These are phyloP conservation scores for Spinus olivaceus DNA, from an alignment of 2,797 vertebrate genomes.

Conservation along the genomic window DNA sequence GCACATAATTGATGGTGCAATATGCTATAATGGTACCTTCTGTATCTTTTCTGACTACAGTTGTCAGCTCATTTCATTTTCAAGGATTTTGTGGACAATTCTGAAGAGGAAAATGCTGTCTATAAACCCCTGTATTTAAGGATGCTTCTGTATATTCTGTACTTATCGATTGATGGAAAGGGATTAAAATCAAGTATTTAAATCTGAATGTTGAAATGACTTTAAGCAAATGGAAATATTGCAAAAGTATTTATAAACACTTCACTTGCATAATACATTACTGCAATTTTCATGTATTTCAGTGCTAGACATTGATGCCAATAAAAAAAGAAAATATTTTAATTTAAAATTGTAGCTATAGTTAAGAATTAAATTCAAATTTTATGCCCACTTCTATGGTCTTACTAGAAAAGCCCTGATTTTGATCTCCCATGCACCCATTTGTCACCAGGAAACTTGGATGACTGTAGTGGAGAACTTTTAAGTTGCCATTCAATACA, in stretches of 20 bases:
- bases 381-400: not conserved
- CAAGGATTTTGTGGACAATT: conserved; percentile 22
- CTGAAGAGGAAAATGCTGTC: not conserved
- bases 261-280: not conserved
- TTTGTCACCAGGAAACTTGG: not conserved
- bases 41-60: not conserved
- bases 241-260: not conserved
- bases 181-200: not conserved
- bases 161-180: not conserved
- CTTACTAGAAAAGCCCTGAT: not conserved
- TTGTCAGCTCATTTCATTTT: conserved; percentile 33
- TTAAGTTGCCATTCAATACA: not conserved
- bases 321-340: not conserved
- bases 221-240: not conserved
- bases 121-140: not conserved
- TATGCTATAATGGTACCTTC: not conserved
- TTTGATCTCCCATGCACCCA: not conserved
- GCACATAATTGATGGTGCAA: conserved; percentile 30
- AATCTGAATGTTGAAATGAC: not conserved
- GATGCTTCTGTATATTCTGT: not conserved
- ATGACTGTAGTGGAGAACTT: not conserved
- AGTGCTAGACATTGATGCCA: not conserved
- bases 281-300: not conserved
- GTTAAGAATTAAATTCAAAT: not conserved
- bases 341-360: not conserved